Evolutionary conservation across 2,888 invertebrate species (phyloP), one percentile per base, ranked within the genome.

Genomic region (Lamproptera curius): DNA sequence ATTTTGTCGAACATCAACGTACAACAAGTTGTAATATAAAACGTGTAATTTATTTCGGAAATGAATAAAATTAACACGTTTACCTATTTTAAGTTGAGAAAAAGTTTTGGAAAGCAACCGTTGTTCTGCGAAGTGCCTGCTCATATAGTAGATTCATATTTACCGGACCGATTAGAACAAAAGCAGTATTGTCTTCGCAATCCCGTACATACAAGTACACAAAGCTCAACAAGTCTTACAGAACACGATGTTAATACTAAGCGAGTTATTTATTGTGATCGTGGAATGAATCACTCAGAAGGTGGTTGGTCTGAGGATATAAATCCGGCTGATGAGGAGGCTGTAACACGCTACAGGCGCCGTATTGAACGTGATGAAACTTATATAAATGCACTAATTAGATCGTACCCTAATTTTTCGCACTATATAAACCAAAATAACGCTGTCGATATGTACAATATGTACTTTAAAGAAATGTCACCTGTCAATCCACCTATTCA

Each of bases 291-390:
- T 52, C 95, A 95, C 65, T 79, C 78, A 10, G 95, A 95, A 75
- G 95, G 95, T 34, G 95, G 95, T 1, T 95, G 95, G 95, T 94
- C 94, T 0, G 93, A 92, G 67, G 95, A 95, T 48, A 76, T 92
- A 1, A 86, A 89, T 50, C 76, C 76, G 51, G 68, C 77, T 36
- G 91, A 92, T 58, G 88, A 91, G 52, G 95, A 95, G 67, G 90
- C 91, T 55, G 92, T 92, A 1, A 66, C 88, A 15, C 89, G 94
- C 42, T 92, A 91, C 67, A 88, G 92, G 42, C 93, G 94, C 56
- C 93, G 93, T 65, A 82, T 93, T 16, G 94, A 95, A 70, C 92
- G 94, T 49, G 94, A 94, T 56, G 95, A 95, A 57, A 66, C 75
- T 14, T 95, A 93, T 70, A 86, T 92, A 36, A 81, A 89, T 50